Conservation (phyloP, 1,140 invertebrate species). For the Batillaria attramentaria region DNA sequence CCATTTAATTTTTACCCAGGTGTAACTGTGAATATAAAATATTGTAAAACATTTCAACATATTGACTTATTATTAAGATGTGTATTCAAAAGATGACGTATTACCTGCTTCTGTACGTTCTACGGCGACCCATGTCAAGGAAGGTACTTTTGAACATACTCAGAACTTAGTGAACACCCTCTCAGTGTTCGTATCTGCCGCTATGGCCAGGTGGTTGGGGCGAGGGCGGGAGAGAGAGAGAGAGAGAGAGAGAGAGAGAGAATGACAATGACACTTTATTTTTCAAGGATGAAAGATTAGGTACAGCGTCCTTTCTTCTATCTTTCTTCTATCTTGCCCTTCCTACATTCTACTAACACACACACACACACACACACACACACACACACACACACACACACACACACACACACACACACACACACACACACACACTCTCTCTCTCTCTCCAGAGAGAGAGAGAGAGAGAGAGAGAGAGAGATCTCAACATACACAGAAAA, state of each 20-base stretch:
- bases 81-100: background rate
- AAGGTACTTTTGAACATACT: background rate
- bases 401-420: background rate
- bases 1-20: too few species aligned
- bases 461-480: too few species aligned
- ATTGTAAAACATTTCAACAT: too few species aligned
- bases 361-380: background rate
- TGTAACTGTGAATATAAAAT: too few species aligned
- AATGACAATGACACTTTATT: background rate
- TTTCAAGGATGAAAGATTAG: background rate
- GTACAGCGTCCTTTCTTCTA: background rate
- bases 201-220: background rate
- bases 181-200: background rate
- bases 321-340: constrained; percentile 14
- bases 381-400: constrained; percentile 9
- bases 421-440: constrained; percentile 12
- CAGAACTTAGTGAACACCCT: background rate
- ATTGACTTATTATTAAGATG: too few species aligned
- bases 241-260: constrained; percentile 11
- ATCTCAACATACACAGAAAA: constrained; percentile 3
- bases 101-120: background rate
- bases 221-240: background rate
- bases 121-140: background rate
- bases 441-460: too few species aligned
- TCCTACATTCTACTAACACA: background rate